A percentile compares a stretch with the other conserved stretches of the same genome.
phyloP scores from a whole-genome alignment of 2,797 vertebrate species.

The Phoxinus dragarum region DNA sequence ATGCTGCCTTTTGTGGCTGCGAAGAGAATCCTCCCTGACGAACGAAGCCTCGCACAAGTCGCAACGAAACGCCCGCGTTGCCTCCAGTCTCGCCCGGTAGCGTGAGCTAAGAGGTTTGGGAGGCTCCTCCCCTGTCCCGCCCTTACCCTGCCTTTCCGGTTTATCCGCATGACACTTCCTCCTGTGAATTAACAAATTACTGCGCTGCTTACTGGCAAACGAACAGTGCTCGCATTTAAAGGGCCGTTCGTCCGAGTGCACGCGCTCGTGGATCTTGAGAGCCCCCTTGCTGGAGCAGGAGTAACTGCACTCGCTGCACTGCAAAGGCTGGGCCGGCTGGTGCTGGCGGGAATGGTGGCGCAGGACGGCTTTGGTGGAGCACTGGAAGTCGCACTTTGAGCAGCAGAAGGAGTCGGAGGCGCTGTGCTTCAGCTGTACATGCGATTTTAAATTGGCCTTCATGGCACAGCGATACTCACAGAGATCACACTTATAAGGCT shows the following conservation, averaged over 20 bases:
- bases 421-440: constrained; percentile 92
- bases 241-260: constrained; percentile 92
- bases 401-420: constrained; percentile 85
- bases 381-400: constrained; percentile 88
- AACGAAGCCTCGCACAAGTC: constrained; percentile 90
- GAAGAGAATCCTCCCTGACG: constrained; percentile 93
- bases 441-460: constrained; percentile 97
- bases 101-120: constrained; percentile 79
- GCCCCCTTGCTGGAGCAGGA: constrained; percentile 93
- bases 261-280: constrained; percentile 90
- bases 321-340: constrained; percentile 87
- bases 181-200: constrained; percentile 91
- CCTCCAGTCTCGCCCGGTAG: constrained; percentile 89
- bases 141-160: constrained; percentile 70
- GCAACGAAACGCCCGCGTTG: constrained; percentile 89
- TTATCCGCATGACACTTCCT: constrained; percentile 89
- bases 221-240: constrained; percentile 89
- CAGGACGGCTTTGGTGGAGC: constrained; percentile 88
- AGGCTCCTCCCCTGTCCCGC: constrained; percentile 62
- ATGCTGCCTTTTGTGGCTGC: constrained; percentile 95
- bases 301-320: constrained; percentile 90
- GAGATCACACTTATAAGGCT: constrained; percentile 95
- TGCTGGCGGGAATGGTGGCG: constrained; percentile 90
- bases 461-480: constrained; percentile 97
- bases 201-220: constrained; percentile 95